Conservation (phyloP, 2,113 vertebrate species). For the Trematocara unimaculatum region DNA sequence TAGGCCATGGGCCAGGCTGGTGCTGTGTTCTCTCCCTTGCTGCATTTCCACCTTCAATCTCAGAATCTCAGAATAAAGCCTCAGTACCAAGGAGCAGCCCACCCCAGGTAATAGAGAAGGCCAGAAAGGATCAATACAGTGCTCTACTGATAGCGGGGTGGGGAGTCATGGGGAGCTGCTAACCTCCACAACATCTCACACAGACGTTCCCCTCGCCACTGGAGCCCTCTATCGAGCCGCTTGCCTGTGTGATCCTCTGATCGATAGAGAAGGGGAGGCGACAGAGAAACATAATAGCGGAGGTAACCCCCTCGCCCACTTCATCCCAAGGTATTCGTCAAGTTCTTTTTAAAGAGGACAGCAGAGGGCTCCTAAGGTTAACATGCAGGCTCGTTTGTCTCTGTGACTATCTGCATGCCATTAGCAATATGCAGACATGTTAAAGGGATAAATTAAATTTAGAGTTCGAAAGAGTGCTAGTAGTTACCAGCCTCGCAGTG, state of each 20-base stretch:
- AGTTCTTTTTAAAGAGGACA: constrained; percentile 2
- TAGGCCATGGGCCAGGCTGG: background rate
- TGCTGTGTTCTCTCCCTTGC: constrained; percentile 2
- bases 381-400: background rate
- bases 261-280: constrained; percentile 18
- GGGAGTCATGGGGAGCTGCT: constrained; percentile 25
- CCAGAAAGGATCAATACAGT: constrained; percentile 44
- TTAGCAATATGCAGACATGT: background rate
- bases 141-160: background rate
- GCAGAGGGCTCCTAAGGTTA: background rate
- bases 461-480: constrained; percentile 3
- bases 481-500: constrained; percentile 27
- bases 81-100: background rate
- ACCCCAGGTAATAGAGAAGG: constrained; percentile 26
- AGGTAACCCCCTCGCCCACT: background rate
- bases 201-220: constrained; percentile 2
- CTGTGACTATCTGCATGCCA: background rate
- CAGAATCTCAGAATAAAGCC: constrained; percentile 7
- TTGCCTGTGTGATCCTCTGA: constrained; percentile 22
- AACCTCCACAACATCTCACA: constrained; percentile 32
- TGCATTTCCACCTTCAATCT: constrained; percentile 6
- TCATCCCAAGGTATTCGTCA: background rate
- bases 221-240: constrained; percentile 34
- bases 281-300: constrained; percentile 18
- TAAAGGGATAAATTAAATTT: constrained; percentile 27